These are phyloP conservation scores for Callopanchax toddi DNA, from an alignment of 2,113 vertebrate genomes.

Conservation along the genomic window DNA sequence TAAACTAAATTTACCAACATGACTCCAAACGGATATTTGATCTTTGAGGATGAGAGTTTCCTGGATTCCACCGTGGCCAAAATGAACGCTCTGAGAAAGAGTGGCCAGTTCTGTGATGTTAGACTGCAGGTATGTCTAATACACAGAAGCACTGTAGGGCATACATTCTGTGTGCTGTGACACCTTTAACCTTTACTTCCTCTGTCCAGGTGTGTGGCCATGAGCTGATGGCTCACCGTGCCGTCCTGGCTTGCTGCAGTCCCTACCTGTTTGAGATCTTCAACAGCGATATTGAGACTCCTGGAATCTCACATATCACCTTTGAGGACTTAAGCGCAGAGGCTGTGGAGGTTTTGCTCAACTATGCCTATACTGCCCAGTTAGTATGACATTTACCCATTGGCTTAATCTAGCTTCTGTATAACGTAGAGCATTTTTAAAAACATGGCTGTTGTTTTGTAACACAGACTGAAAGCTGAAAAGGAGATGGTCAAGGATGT, in stretches of 20 bases:
- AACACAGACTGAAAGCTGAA: constrained; percentile 92
- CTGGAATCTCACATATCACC: constrained; percentile 93
- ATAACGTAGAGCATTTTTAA: neutral
- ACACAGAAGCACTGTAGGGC: no score
- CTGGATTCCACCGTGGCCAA: constrained; percentile 98
- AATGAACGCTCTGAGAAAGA: constrained; percentile 98
- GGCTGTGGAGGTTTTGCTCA: constrained; percentile 95
- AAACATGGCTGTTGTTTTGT: neutral
- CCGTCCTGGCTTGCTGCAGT: constrained; percentile 97
- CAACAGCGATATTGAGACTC: constrained; percentile 92
- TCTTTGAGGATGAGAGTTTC: constrained; percentile 98
- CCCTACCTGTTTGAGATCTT: constrained; percentile 99
- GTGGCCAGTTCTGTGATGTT: constrained; percentile 98
- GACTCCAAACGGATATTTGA: constrained; percentile 98
- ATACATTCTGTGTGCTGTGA: no score
- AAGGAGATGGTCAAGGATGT: constrained; percentile 97
- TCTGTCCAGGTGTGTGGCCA: constrained; percentile 89
- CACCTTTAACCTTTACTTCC: neutral
- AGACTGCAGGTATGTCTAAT: constrained; percentile 89
- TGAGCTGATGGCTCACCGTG: constrained; percentile 95
- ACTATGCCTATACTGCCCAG: constrained; percentile 99
- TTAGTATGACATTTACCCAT: constrained; percentile 75
- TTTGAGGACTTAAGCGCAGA: constrained; percentile 98
- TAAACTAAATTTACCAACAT: constrained; percentile 79
- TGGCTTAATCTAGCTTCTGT: neutral